Base-by-base conservation (phyloP, 2,888 invertebrate species). In the Noctua comes region DNA sequence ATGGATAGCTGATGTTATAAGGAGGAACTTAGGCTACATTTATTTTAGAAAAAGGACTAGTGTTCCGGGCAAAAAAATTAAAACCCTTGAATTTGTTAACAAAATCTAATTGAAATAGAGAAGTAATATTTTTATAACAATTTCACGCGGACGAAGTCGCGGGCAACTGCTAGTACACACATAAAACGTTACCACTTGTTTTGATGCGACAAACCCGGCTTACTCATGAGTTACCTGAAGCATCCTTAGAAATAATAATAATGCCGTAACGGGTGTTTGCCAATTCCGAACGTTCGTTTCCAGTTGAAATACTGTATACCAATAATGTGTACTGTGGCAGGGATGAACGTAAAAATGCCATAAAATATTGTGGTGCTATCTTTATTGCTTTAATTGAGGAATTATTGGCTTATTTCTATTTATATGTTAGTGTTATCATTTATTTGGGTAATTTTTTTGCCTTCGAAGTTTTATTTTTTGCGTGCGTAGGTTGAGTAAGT, bases 331-430 rank as follows among this genome's bases (percentile, higher is more conserved):
- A 64, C 64, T 66, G 66, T 43, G 66, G n/a, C 43, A 16, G 27
- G 89, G 88, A 90, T 91, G 86, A 90, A 89, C 91, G 90, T 93
- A 93, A 93, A 93, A 92, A 87, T 86, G 88, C 84, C 88, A 86
- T 93, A 91, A 93, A 93, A 93, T 92, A 93, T 91, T 86, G 88
- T 89, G 86, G 84, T 83, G 88, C 91, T 91, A 92, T 92, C 91
- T 93, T 93, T 93, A 93, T 91, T 88, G 89, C 87, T 88, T 73
- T 89, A 91, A 90, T 91, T 92, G 90, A 87, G 83, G 88, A 89
- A 88, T 91, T 89, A 91, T 91, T 90, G 89, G 86, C 85, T 87
- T 90, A 89, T 85, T 77, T 79, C 76, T 88, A 83, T 79, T 75
- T 77, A 82, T 82, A 78, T 76, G 76, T 80, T 80, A 80, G 83